Evolutionary conservation across 2,888 invertebrate genomes (phyloP), one percentile per base, ranked within the genome.

Genomic region (Tetragonula carbonaria): DNA sequence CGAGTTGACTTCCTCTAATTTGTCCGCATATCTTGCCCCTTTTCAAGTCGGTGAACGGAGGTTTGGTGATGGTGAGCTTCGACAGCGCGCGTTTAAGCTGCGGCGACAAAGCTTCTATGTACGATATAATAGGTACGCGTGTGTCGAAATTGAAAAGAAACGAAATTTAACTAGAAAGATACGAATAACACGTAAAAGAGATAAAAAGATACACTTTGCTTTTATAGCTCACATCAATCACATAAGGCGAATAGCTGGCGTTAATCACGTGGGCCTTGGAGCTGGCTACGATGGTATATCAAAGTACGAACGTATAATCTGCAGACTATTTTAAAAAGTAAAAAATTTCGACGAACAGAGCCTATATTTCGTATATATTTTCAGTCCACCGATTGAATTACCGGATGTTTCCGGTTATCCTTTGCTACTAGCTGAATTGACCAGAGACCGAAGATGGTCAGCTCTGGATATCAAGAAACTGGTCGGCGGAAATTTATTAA

Each of bases 51-150:
- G 95, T 95, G 88, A 96, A 96, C 92, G 96, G 96, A 67, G 96
- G 96, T 82, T 94, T 96, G 88, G 96, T 96, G 72, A 96, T 96
- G 96, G 96, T 96, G 75, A 96, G 96, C 87, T 96, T 96, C 93
- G 96, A 96, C 94, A 96, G 95, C 87, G 95, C 95, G 88, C 96
- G 96, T 94, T 95, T 96, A 87, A 96, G 96, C 93, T 95, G 95
- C 91, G 95, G 95, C 82, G 95, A 95, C 87, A 95, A 95, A 91
- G 96, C 96, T 59, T 96, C 95, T 62, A 94, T 96, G 87, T 94
- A 95, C 85, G 96, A 96, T 92, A 96, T 96, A 78, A 96, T 96
- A 93, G 96, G 96, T 96, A 95, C 21, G 85, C 71, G 62, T 70
- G 73, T 53, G 28, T 59, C 13, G 1, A 55, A 65, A 45, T 65